Evolutionary conservation across 1,140 invertebrate genomes (phyloP).

Genomic region (Adoxophyes honmai): DNA sequence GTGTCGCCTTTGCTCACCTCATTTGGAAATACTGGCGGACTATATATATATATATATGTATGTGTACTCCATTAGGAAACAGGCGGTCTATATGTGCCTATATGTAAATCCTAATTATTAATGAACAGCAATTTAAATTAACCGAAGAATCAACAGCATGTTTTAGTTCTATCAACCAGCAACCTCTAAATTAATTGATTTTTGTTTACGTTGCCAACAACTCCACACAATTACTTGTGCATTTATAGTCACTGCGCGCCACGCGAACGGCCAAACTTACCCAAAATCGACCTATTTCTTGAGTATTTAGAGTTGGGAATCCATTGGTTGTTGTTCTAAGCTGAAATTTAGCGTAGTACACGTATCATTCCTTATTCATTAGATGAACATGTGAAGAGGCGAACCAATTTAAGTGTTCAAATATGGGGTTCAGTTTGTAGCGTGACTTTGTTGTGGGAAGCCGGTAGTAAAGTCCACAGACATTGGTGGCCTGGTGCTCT

Average conservation of each 20-base stretch:
- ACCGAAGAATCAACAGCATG: constrained; percentile 2
- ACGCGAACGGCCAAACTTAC: constrained; percentile 17
- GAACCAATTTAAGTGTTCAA: constrained; percentile 53
- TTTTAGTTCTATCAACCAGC: constrained; percentile 12
- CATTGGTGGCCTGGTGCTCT: no score
- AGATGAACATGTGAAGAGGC: constrained; percentile 23
- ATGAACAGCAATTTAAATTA: constrained; percentile 4
- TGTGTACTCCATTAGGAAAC: no score
- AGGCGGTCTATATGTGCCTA: no score
- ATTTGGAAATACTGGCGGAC: no score
- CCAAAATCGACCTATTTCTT: no score
- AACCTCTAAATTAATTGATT: constrained; percentile 37
- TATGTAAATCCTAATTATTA: no score
- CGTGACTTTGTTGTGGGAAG: constrained; percentile 3
- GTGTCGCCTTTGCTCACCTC: no score
- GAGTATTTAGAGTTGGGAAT: not conserved
- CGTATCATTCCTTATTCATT: constrained; percentile 38
- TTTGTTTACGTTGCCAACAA: constrained; percentile 46
- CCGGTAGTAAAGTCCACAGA: no score
- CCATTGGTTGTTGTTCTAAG: not conserved
- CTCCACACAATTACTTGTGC: constrained; percentile 42
- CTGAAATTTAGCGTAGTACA: constrained; percentile 3
- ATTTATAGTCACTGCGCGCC: constrained; percentile 21
- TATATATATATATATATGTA: no score
- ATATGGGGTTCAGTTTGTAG: constrained; percentile 23